Conservation (phyloP, 2,888 invertebrate species). For the Epirrita christyi region DNA sequence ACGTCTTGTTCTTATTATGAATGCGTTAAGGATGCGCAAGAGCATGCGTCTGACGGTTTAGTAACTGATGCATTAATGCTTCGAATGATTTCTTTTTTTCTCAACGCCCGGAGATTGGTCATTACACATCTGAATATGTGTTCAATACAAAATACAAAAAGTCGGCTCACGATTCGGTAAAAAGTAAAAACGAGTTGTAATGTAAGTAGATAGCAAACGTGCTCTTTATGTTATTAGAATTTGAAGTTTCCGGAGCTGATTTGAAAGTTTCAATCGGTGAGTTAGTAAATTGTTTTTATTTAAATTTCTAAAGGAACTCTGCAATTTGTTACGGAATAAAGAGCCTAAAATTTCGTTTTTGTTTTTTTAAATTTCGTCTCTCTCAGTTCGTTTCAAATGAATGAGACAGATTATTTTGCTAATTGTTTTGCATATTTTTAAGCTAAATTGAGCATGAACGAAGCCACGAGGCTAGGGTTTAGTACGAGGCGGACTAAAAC, state of each 20-base stretch:
- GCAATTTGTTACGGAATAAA: conserved; percentile 37
- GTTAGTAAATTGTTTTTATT: conserved; percentile 53
- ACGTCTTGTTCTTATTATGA: conserved; percentile 80
- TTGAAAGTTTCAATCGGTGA: conserved; percentile 62
- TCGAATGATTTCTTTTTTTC: conserved; percentile 74
- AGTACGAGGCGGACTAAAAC: too few species aligned
- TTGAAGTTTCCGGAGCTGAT: conserved; percentile 77
- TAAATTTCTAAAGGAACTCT: conserved; percentile 44
- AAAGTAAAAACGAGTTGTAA: conserved; percentile 72
- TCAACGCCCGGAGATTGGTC: conserved; percentile 80
- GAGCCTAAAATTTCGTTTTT: conserved; percentile 18
- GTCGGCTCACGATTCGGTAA: conserved; percentile 77
- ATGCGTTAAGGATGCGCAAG: conserved; percentile 81
- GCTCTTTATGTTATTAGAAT: conserved; percentile 78
- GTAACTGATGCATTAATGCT: conserved; percentile 83
- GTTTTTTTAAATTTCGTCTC: conserved; percentile 30
- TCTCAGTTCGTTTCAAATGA: conserved; percentile 1
- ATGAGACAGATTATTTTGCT: too few species aligned
- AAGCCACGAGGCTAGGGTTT: too few species aligned
- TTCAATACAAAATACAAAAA: conserved; percentile 77
- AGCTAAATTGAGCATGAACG: background rate
- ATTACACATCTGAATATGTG: conserved; percentile 83
- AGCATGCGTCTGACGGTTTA: conserved; percentile 82
- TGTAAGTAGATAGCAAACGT: conserved; percentile 79
- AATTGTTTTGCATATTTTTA: background rate